Evolutionary conservation across 2,888 invertebrate genomes (phyloP), one percentile per base, ranked within the genome.

Genomic region (Pyrrhosoma nymphula): DNA sequence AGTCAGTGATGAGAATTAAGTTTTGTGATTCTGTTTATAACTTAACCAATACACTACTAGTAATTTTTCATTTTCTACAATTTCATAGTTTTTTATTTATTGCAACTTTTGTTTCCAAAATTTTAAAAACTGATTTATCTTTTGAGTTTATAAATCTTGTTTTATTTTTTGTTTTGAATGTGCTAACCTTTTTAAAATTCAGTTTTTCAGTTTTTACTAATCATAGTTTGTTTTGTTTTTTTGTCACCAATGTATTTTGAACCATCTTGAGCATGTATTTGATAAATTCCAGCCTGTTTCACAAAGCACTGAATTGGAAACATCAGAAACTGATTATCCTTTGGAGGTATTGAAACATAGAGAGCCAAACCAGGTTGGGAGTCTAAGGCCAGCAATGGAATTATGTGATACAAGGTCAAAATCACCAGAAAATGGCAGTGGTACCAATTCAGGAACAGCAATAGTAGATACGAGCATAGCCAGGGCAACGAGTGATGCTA

Each of bases 181-280:
- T 69, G 69, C 69, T 26, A 23, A 35, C 18, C 12, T 82, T 69
- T 82, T 82, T 82, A 2, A 35, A 82, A 82, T 82, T 35, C 16
- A 35, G 26, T 63, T 75, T 75, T 75, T n/a, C 2, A 75, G 12
- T 82, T 82, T 35, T 35, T 30, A 82, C 82, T 82, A 82, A 82
- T 82, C n/a, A 8, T 82, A 82, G 18, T 69, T 69, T 26, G 23
- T 69, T 60, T 60, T 60, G 20, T 30, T 82, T n/a, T n/a, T 82
- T 82, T 35, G 35, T 35, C 82, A 14, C 12, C 20, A 23, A n/a
- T 20, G 8, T 69, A n/a, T 63, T 60, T 39, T 91, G 91, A 91
- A 91, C 63, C 91, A 91, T 35, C 60, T 60, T 91, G 39, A 63
- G 63, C 91, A 91, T 91, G 91, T 91, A 20, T 91, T 91, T 91